Evolutionary conservation across 1,140 invertebrate species (phyloP), one percentile per base, ranked within the genome.

Genomic region (Lutraria rhynchaena): DNA sequence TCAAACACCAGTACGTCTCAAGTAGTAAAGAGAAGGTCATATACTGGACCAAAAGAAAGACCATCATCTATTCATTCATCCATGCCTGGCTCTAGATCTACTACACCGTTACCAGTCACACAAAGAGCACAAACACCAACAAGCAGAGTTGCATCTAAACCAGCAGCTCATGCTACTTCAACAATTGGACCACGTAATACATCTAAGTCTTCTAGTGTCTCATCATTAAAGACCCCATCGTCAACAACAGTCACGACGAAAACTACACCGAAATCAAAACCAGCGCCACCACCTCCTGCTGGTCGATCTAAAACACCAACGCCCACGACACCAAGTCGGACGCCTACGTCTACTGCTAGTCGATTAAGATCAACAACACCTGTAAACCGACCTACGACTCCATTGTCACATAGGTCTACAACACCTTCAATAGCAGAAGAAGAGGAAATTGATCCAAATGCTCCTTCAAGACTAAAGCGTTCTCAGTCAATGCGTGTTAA

Each of bases 401-500:
- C 77, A 41, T 61, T 83, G 33, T 55, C 65, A 11, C 33, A 51
- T 44, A 19, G 75, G 49, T 65, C 75, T 17, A 77, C 41, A 24
- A 65, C 75, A 2, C 75, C 75, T 19, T 33, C 75, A 13, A 77
- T 77, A 22, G 73, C 58, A 49, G 75, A 77, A 31, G 73, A 75
- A 63, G 55, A 35, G 3, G 58, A 61, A 46, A 61, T 61, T 22
- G 73, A 75, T 24, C 75, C 75, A 35, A 49, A 51, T 81, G 55
- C 74, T 31, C 63, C 74, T n/a, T 75, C 46, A 27, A 75, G 78
- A 33, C 85, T 90, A 22, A 83, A 74, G 41, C 69, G 89, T 22
- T 87, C 89, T 5, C 88, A 89, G 78, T 90, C 89, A 27, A 82
- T 90, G 83, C 80, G 89, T 11, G 76, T 89, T 0, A 85, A 84